phyloP scores from a whole-genome alignment of 1,140 invertebrate genomes.

The Bombus picipes region DNA sequence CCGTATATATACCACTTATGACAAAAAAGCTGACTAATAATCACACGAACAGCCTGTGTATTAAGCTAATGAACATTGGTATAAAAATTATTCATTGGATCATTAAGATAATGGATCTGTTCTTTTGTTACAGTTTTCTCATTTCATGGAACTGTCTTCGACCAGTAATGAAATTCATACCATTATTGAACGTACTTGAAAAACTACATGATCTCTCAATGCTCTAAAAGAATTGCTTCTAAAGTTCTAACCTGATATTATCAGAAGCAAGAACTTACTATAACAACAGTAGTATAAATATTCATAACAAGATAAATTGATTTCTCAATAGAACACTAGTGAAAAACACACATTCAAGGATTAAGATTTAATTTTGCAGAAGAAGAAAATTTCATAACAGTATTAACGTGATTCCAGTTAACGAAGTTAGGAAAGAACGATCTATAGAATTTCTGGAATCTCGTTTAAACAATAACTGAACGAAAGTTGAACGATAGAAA shows the following conservation, averaged over 20 bases:
- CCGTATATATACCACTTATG: neutral
- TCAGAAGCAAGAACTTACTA: neutral
- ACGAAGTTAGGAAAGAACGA: no score
- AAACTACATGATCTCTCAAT: neutral
- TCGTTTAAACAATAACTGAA: neutral
- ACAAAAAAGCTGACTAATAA: neutral
- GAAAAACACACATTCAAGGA: neutral
- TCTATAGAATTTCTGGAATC: neutral
- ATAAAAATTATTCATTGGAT: neutral
- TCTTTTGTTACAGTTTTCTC: neutral
- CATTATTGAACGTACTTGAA: neutral
- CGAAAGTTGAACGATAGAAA: neutral
- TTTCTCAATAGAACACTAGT: neutral
- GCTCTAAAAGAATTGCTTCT: neutral
- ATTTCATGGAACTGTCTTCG: neutral
- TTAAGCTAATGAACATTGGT: neutral
- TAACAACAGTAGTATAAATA: neutral
- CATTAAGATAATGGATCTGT: neutral
- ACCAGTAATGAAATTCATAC: neutral
- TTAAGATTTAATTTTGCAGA: no score
- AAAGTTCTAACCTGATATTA: neutral
- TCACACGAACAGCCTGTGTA: neutral
- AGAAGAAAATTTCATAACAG: neutral
- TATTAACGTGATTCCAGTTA: neutral
- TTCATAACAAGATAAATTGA: neutral